Base-by-base conservation (phyloP, 2,888 invertebrate species). In the Schizotus pectinicornis region DNA sequence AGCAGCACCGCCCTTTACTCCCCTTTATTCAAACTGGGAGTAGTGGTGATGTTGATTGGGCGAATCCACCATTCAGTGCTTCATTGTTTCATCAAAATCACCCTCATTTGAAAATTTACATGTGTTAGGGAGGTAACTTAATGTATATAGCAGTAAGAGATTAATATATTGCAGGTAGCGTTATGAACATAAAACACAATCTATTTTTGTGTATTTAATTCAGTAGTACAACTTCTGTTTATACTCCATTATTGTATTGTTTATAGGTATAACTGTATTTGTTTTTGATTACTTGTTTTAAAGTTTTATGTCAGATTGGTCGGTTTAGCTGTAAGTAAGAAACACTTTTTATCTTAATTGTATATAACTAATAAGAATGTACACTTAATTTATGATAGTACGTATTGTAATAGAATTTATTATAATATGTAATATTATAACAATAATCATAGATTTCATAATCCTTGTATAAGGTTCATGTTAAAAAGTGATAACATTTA, bases 401-500 rank as follows among this genome's bases (percentile, higher is more conserved):
- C 11, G 30, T 46, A 46, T 46, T 48, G 36, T 9, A n/a, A 37
- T 33, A 31, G 32, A 34, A 14, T 14, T 35, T 11, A 35, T 33
- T 8, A 35, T 34, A 35, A 12, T 43, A 7, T 7, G 30, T 11
- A 42, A 31, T n/a, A 45, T 13, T 14, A 3, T 32, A 32, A 11
- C 33, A 34, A 13, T 47, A 47, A 33, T 47, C 22, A 14, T 47
- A 35, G 7, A 38, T 59, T 59, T 59, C 59, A 35, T 52, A 53
- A 39, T 39, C 13, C 49, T 42, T 57, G 38, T 57, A 47, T 58
- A 59, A 56, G 55, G 60, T 64, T 60, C 63, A 63, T 62, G 63
- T 67, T 66, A 59, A 63, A 61, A 66, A 65, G 65, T 68, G 66
- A 66, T 66, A 65, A 62, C 43, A 50, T 50, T 63, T 61, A 62